These are phyloP conservation scores for Drosophila setifemur DNA, from an alignment of 1,140 invertebrate genomes.

Conservation along the genomic window DNA sequence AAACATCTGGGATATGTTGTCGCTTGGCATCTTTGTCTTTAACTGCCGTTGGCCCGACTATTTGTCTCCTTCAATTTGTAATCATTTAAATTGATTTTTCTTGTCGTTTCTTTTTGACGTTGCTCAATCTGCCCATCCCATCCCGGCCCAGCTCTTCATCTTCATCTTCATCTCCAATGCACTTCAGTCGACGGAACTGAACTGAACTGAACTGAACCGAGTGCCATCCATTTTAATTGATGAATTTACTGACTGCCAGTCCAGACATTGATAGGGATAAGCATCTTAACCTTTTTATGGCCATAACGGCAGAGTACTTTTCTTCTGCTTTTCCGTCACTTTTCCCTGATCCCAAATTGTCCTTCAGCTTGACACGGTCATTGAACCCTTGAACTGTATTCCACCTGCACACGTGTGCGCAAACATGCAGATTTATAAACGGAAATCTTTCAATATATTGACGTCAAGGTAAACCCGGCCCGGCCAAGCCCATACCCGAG, in stretches of 20 bases:
- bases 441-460: constrained; percentile 3
- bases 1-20: constrained; percentile 41
- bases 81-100: constrained; percentile 81
- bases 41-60: constrained; percentile 42
- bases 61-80: constrained; percentile 78
- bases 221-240: constrained; percentile 63
- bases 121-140: constrained; percentile 42
- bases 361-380: constrained; percentile 59
- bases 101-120: constrained; percentile 55
- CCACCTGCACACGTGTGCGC: constrained; percentile 8
- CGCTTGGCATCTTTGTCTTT: constrained; percentile 38
- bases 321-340: constrained; percentile 26
- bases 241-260: constrained; percentile 58
- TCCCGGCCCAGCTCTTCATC: background rate
- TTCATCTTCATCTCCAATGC: too few species aligned
- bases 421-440: constrained; percentile 35
- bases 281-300: constrained; percentile 51
- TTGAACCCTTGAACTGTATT: constrained; percentile 53
- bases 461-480: constrained; percentile 37
- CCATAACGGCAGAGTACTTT: background rate
- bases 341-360: constrained; percentile 35
- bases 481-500: constrained; percentile 5
- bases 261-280: constrained; percentile 48
- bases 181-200: constrained; percentile 6
- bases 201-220: background rate